Base-by-base conservation (phyloP, 2,797 vertebrate species). In the Dallia pectoralis region DNA sequence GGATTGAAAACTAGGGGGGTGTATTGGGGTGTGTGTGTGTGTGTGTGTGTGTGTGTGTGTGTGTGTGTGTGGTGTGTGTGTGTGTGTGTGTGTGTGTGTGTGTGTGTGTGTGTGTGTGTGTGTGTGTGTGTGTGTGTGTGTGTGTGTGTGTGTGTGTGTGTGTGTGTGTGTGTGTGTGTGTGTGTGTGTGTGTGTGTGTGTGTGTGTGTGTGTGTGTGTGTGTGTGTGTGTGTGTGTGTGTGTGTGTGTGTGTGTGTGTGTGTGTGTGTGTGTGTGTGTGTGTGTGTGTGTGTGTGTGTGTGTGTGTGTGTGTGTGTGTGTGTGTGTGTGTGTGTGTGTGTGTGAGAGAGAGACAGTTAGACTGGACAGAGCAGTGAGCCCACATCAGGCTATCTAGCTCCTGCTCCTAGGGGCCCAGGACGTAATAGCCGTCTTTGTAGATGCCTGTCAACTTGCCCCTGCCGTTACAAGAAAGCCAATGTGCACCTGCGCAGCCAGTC, bases 241-340 rank as follows among this genome's bases (percentile, higher is more conserved):
- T 72, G 30, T 72, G 70, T 63, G 53, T 53, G 48, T 70, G 48
- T 70, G 69, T 33, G 32, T 70, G 69, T 70, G 51, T 70, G 69
- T 70, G 32, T 59, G 49, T 53, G 29, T 33, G 32, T 65, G 30
- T 65, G 30, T 65, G 30, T 65, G 30, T 65, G 63, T 65, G 36
- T 68, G 19, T 69, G 14, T 49, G 44, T 69, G 47, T 49, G 47
- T 69, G 40, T 69, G 67, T 69, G 53, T 36, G 53, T 70, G 30
- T 70, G 32, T 33, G 51, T 59, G 49, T 53, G 48, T 33, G 51
- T 70, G 49, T 69, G 49, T 51, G 15, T 53, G 25, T 53, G 68
- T 49, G 44, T 29, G 44, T 69, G 44, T 22, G 63, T 36, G 63
- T 65, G 63, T 65, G 14, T 33, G 30, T 63, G 25, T 63, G 61